These are phyloP conservation scores for Zosterops borbonicus DNA, from an alignment of 2,113 vertebrate genomes.

Conservation along the genomic window DNA sequence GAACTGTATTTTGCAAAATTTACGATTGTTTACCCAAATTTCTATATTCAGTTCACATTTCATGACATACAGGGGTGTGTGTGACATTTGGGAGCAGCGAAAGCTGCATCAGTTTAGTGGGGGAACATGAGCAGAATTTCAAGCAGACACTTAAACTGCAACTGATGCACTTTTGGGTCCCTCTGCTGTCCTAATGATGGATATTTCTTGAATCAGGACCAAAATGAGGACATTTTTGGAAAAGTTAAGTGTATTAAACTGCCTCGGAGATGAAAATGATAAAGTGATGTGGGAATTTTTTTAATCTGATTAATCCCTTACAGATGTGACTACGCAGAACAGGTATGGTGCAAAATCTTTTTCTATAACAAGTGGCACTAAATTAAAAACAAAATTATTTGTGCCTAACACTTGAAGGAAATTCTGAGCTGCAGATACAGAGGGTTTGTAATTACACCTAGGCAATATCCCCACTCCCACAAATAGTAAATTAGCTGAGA, in stretches of 20 bases:
- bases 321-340: neutral
- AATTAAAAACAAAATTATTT: neutral
- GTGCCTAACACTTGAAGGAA: neutral
- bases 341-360: neutral
- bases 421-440: neutral
- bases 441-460: neutral
- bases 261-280: neutral
- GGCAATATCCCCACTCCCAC: neutral
- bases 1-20: neutral
- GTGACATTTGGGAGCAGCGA: neutral
- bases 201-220: neutral
- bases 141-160: neutral
- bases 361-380: neutral
- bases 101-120: neutral
- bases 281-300: neutral
- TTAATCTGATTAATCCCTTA: neutral
- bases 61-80: neutral
- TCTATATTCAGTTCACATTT: neutral
- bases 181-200: constrained; percentile 28
- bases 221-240: neutral
- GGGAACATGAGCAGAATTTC: neutral
- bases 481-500: neutral
- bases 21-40: neutral
- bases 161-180: neutral
- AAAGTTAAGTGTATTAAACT: neutral